These are phyloP conservation scores for Argyra leucocephala DNA, from an alignment of 2,888 invertebrate genomes.

Conservation along the genomic window DNA sequence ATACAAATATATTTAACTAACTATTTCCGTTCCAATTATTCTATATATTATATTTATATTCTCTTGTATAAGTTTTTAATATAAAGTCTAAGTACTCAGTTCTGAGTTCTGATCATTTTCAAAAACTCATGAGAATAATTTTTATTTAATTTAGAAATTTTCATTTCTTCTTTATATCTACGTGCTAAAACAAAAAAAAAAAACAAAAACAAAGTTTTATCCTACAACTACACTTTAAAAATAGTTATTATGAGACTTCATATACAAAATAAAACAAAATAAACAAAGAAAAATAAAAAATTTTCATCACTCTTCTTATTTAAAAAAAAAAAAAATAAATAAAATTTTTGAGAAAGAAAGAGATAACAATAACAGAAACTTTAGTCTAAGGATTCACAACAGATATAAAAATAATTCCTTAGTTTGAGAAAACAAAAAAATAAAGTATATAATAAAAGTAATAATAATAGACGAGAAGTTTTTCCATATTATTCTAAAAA, in stretches of 20 bases:
- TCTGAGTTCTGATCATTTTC: neutral
- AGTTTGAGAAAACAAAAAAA: too few species aligned
- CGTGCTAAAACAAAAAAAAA: neutral
- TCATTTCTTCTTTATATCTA: neutral
- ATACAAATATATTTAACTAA: neutral
- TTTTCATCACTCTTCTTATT: neutral
- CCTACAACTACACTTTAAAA: neutral
- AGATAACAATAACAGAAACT: neutral
- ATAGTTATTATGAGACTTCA: neutral
- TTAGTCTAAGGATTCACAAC: neutral
- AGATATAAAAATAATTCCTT: neutral
- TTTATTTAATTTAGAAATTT: conserved; percentile 2
- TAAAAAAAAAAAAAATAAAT: neutral
- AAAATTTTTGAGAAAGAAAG: neutral
- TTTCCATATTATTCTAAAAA: too few species aligned
- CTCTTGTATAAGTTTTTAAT: neutral
- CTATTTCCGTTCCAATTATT: conserved; percentile 6
- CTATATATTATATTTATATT: neutral
- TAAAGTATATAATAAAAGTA: too few species aligned
- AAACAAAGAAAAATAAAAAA: too few species aligned
- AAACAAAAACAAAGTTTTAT: neutral
- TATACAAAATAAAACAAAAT: neutral
- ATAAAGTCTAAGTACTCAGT: neutral
- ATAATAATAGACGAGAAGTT: too few species aligned
- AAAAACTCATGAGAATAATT: neutral